These are phyloP conservation scores for Muscidifurax raptorellus DNA, from an alignment of 1,140 invertebrate species.

Conservation along the genomic window DNA sequence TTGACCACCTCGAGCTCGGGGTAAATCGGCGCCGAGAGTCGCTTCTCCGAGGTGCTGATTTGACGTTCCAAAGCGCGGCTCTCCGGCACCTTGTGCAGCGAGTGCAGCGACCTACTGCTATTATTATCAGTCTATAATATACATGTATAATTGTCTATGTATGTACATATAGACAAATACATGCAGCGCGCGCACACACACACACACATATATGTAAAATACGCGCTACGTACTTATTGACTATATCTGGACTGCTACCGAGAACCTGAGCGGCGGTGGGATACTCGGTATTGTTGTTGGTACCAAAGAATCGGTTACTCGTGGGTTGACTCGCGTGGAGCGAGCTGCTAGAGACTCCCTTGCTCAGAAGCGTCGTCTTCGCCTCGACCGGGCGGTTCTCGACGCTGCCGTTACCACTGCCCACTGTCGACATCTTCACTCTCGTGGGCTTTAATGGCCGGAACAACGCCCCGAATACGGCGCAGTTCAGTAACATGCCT, in stretches of 20 bases:
- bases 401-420: conserved; percentile 61
- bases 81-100: conserved; percentile 66
- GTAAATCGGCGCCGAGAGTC: conserved; percentile 70
- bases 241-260: conserved; percentile 77
- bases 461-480: conserved; percentile 87
- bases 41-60: conserved; percentile 66
- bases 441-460: conserved; percentile 83
- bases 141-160: too few relatives aligned
- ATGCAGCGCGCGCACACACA: too few relatives aligned
- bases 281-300: conserved; percentile 84
- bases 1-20: conserved; percentile 64
- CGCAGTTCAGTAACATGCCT: conserved; percentile 85
- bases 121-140: too few relatives aligned
- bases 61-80: conserved; percentile 59
- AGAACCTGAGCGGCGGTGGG: conserved; percentile 84
- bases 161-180: too few relatives aligned
- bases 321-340: conserved; percentile 65
- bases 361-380: conserved; percentile 64
- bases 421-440: conserved; percentile 75
- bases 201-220: too few relatives aligned
- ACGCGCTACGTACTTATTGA: conserved; percentile 45
- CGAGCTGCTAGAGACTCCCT: conserved; percentile 65
- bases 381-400: conserved; percentile 63
- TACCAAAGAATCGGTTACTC: conserved; percentile 73
- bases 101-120: conserved; percentile 67